Conservation (phyloP, 2,797 vertebrate species). For the Parauchenoglanis ngamensis region DNA sequence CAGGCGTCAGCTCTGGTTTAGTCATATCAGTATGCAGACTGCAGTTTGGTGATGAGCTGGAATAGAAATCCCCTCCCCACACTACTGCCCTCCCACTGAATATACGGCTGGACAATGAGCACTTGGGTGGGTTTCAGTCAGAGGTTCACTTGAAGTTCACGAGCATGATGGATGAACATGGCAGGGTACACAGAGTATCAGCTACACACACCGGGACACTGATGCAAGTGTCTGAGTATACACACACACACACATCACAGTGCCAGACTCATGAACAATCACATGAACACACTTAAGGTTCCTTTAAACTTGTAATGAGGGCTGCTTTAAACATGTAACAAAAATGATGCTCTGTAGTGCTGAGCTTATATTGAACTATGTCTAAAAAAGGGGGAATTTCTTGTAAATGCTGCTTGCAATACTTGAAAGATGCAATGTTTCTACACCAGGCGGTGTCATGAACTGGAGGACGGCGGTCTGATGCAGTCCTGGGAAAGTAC, state of each 20-base stretch:
- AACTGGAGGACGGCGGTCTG: background rate
- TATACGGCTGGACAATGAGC: background rate
- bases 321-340: no score
- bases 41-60: background rate
- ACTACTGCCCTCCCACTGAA: background rate
- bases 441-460: background rate
- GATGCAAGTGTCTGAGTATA: background rate
- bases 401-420: background rate
- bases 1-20: background rate
- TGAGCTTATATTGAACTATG: background rate
- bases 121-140: background rate
- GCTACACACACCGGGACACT: conserved; percentile 2
- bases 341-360: background rate
- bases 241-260: background rate
- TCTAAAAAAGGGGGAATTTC: background rate
- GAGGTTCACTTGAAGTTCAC: conserved; percentile 17
- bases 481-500: background rate
- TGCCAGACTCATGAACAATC: background rate
- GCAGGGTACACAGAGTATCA: background rate
- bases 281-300: background rate
- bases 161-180: background rate
- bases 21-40: background rate
- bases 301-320: background rate
- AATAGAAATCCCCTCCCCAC: background rate
- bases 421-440: background rate